phyloP scores from a whole-genome alignment of 2,888 invertebrate species.

The Fabriciana adippe region DNA sequence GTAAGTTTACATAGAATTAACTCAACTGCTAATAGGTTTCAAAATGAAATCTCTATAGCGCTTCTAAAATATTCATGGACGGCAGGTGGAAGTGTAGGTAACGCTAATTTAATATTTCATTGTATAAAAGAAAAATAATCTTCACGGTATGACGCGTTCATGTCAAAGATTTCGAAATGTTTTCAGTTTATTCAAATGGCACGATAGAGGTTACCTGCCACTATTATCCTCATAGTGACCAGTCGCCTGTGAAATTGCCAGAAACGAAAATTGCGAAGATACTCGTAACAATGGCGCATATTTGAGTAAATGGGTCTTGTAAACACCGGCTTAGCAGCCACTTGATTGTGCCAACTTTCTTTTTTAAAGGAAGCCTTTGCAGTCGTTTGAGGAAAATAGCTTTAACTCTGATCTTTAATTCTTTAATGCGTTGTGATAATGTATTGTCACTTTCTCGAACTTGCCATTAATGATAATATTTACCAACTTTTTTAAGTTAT shows the following conservation, averaged over 20 bases:
- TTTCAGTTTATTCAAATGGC: constrained; percentile 51
- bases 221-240: constrained; percentile 47
- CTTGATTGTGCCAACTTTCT: constrained; percentile 38
- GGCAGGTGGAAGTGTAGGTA: neutral
- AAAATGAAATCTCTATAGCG: neutral
- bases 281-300: constrained; percentile 45
- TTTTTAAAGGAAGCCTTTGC: constrained; percentile 34
- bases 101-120: neutral
- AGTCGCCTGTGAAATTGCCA: constrained; percentile 60
- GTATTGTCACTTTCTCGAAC: too few species aligned
- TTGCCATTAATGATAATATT: too few species aligned
- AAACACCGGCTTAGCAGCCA: constrained; percentile 32
- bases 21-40: too few species aligned
- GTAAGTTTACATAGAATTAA: too few species aligned
- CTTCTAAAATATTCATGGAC: neutral
- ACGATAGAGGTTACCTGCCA: constrained; percentile 41
- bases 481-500: too few species aligned
- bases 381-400: neutral
- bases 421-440: neutral
- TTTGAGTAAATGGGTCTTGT: constrained; percentile 46
- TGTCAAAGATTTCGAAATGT: constrained; percentile 18
- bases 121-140: constrained; percentile 3
- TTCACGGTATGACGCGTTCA: constrained; percentile 19
- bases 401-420: neutral
- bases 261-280: constrained; percentile 54